phyloP scores from a whole-genome alignment of 1,140 invertebrate species.

The Sycophila sp. region DNA sequence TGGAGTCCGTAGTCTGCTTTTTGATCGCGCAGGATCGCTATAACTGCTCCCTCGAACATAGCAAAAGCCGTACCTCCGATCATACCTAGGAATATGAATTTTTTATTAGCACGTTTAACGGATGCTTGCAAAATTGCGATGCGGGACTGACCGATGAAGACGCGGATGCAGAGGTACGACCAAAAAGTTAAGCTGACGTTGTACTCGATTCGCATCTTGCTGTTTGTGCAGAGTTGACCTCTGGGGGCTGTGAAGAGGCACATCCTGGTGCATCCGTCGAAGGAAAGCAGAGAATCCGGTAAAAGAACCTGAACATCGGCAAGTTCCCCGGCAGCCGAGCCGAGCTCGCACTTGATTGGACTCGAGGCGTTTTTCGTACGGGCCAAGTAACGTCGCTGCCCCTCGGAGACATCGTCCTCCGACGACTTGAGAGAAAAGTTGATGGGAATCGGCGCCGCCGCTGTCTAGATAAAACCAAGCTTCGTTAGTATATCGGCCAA shows the following conservation, averaged over 20 bases:
- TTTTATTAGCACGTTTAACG: background rate
- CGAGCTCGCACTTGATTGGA: background rate
- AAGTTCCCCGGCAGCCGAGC: background rate
- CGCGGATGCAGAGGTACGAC: conserved; percentile 77
- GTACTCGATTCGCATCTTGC: conserved; percentile 69
- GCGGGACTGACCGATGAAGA: conserved; percentile 71
- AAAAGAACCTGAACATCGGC: background rate
- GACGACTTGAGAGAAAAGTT: conserved; percentile 13
- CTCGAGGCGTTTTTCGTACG: background rate
- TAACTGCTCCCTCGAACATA: conserved; percentile 85
- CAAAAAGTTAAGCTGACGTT: conserved; percentile 79
- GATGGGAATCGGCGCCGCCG: too few species aligned
- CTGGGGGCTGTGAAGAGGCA: conserved; percentile 71
- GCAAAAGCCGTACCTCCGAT: conserved; percentile 80
- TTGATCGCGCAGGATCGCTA: conserved; percentile 80
- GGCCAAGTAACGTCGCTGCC: background rate
- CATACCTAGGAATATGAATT: conserved; percentile 62
- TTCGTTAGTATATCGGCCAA: too few species aligned
- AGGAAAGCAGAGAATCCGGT: background rate
- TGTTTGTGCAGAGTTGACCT: conserved; percentile 71
- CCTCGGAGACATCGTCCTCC: background rate
- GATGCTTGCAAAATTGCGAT: background rate
- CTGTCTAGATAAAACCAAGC: too few species aligned
- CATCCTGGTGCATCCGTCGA: conserved; percentile 53
- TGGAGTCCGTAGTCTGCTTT: conserved; percentile 84